Percentiles rank a stretch among this genome's conserved stretches.
Conservation (phyloP, 2,113 vertebrate genomes). For the Otolemur garnettii region DNA sequence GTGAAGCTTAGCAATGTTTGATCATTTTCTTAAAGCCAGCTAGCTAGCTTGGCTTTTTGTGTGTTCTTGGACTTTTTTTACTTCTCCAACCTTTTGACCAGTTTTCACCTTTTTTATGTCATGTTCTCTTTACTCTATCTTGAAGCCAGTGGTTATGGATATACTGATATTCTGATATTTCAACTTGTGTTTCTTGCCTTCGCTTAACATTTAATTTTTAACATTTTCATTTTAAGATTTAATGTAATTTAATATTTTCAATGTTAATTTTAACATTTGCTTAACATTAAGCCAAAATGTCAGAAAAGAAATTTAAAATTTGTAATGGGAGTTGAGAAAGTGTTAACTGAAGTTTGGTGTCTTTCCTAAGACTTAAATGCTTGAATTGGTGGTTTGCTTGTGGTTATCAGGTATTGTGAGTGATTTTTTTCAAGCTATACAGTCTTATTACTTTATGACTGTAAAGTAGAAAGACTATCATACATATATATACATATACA, state of each 20-base stretch:
- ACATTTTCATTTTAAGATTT: neutral
- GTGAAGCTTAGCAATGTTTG: conserved; percentile 3
- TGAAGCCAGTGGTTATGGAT: conserved; percentile 17
- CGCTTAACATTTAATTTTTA: conserved; percentile 30
- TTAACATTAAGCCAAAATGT: neutral
- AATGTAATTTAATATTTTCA: neutral
- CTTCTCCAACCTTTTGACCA: neutral
- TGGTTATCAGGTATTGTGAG: neutral
- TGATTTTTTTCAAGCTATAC: conserved; percentile 27
- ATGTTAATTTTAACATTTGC: neutral
- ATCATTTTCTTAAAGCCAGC: neutral
- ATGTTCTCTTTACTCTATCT: neutral
- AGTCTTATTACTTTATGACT: conserved; percentile 29
- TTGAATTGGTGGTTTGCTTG: conserved; percentile 14
- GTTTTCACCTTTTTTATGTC: neutral
- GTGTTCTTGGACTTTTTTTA: conserved; percentile 33
- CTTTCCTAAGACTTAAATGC: conserved; percentile 18
- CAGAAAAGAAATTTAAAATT: conserved; percentile 9
- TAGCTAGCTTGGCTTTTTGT: neutral
- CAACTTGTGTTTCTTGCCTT: conserved; percentile 8
- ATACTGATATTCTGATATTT: conserved; percentile 23
- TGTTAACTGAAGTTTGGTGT: neutral
- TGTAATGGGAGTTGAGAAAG: conserved; percentile 42
- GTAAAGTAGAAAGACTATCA: neutral
- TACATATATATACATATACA: neutral